Evolutionary conservation across 1,140 invertebrate genomes (phyloP).

Genomic region (Palaemon carinicauda): DNA sequence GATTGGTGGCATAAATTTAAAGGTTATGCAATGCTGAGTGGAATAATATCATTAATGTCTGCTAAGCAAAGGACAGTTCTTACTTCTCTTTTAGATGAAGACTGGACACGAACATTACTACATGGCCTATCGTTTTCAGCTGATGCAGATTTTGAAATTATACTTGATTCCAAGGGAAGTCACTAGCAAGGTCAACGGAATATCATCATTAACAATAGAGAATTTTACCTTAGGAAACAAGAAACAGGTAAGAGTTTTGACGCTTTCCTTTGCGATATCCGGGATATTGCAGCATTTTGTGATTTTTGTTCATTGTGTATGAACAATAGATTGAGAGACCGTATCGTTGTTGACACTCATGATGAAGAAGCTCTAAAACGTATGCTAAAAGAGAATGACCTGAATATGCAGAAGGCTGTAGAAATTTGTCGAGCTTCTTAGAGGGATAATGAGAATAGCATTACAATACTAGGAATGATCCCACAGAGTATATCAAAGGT

Average conservation of each 20-base stretch:
- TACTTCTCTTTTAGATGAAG: no score
- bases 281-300: constrained; percentile 3
- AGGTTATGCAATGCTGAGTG: no score
- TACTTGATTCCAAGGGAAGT: no score
- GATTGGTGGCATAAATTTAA: no score
- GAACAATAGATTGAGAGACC: neutral
- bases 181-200: neutral
- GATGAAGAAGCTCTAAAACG: constrained; percentile 28
- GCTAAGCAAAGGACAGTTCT: no score
- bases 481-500: no score
- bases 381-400: constrained; percentile 15
- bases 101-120: no score
- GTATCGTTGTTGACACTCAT: neutral
- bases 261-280: neutral
- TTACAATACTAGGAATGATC: neutral
- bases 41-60: no score
- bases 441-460: neutral
- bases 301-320: no score
- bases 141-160: no score
- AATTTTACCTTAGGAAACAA: neutral
- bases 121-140: no score
- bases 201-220: neutral
- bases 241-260: neutral
- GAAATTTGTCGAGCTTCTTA: constrained; percentile 30
- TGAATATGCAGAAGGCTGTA: constrained; percentile 15